Evolutionary conservation across 30 jellyfish, hydroid and myxozoan genomes (phyloP), one percentile per base, ranked within the genome.

Genomic region (Chrysaora quinquecirrha): DNA sequence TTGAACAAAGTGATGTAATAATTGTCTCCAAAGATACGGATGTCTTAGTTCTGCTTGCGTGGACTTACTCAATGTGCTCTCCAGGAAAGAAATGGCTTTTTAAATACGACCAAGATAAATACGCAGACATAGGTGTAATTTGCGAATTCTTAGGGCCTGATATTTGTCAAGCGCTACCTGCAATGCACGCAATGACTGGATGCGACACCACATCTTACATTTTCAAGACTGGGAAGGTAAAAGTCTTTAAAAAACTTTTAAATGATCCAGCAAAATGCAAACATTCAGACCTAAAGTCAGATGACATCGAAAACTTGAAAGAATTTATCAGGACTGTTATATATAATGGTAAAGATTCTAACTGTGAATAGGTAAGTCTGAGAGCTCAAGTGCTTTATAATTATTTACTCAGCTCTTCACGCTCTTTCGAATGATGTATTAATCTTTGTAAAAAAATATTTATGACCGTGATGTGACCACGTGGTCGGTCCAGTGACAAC

Each of bases 1-100:
- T 38, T 38, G 54, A 38, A 38, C 11, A 38, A 38, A 38, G 54
- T 38, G 54, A 38, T 38, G 54, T 14, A 38, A 14, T 52, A 52
- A 31, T 73, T 73, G 85, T 73, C 29, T 73, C 75, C 73, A 48
- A 73, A 30, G 74, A 73, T 30, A 73, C 85, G 25, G 85, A 73
- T 48, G 85, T 73, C 31, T 34, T 73, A 62, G 61, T 73, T 43
- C 75, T 73, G 19, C 62, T 73, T 28, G 61, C 50, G 0, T 73
- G 85, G 85, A 65, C 74, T n/a, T 73, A 73, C 61, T 25, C 74
- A 71, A 71, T 10, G 67, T 48, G 29, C 38, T 34, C 67, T 34
- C 58, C 33, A 19, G n/a, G 69, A 73, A 73, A 73, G 54, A 38
- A 32, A 25, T 28, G 73, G 74, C 35, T 48, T 73, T 78, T 78